Conservation (phyloP, 2,888 invertebrate species). For the Pteria penguin region DNA sequence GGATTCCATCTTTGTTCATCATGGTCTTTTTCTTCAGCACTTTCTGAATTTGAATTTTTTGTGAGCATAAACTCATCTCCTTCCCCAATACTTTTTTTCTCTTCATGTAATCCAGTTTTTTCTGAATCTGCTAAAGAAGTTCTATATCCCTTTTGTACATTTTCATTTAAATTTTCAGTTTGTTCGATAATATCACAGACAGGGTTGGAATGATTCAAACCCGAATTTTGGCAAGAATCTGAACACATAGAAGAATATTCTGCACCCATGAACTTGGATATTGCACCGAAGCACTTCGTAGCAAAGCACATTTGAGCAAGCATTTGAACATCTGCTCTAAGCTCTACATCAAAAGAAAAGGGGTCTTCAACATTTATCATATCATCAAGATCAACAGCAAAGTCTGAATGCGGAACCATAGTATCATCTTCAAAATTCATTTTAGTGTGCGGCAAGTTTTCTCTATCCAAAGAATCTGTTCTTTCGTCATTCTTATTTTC, state of each 20-base stretch:
- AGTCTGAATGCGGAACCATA: background rate
- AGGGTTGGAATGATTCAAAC: background rate
- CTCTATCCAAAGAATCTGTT: background rate
- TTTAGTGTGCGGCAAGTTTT: background rate
- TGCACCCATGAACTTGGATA: constrained; percentile 39
- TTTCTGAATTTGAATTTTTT: background rate
- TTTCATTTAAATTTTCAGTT: background rate
- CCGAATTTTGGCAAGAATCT: background rate
- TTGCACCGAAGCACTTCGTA: constrained; percentile 60
- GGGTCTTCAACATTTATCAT: constrained; percentile 60
- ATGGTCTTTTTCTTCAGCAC: background rate
- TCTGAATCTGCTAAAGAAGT: constrained; percentile 10
- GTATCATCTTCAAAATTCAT: background rate
- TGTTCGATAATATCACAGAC: background rate
- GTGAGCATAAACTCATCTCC: background rate
- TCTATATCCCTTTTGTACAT: background rate
- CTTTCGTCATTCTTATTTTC: background rate
- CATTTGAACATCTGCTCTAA: constrained; percentile 53
- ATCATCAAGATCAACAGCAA: background rate
- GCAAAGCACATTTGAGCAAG: constrained; percentile 66
- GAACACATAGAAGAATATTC: background rate
- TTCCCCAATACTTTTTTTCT: background rate
- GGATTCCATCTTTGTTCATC: too few relatives aligned
- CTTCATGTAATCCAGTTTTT: constrained; percentile 27
- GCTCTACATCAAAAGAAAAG: constrained; percentile 51